A percentile compares a stretch with the other conserved stretches of the same genome.
Evolutionary conservation across 2,113 vertebrate genomes (phyloP).

Genomic region (Prionailurus bengalensis): DNA sequence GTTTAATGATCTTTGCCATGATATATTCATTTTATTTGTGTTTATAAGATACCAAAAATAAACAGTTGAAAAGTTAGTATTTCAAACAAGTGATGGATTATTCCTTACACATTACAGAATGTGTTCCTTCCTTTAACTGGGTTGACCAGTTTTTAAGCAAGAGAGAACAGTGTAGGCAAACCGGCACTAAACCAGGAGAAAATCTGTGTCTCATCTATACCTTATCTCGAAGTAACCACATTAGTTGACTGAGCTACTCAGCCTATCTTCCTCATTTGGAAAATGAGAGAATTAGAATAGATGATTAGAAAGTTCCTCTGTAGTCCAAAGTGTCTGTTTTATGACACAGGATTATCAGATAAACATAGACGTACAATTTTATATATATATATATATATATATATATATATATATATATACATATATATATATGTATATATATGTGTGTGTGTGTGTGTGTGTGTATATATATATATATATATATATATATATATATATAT

Average conservation of each 20-base stretch:
- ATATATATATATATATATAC: too few relatives aligned
- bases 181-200: background rate
- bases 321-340: background rate
- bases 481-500: background rate
- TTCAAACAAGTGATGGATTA: background rate
- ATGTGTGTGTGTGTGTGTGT: too few relatives aligned
- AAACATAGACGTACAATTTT: background rate
- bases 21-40: conserved; percentile 8
- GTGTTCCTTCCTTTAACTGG: background rate
- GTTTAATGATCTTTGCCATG: background rate
- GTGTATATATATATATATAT: too few relatives aligned
- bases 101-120: background rate
- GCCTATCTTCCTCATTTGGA: background rate
- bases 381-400: too few relatives aligned
- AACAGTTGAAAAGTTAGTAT: background rate
- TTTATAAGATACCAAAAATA: conserved; percentile 47
- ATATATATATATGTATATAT: too few relatives aligned
- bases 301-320: background rate
- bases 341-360: background rate
- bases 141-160: background rate
- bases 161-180: background rate
- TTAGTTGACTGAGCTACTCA: background rate
- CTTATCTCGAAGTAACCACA: background rate
- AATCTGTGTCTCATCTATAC: background rate
- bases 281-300: background rate